Conservation (phyloP, 2,888 invertebrate genomes). For the Idaea biselata region DNA sequence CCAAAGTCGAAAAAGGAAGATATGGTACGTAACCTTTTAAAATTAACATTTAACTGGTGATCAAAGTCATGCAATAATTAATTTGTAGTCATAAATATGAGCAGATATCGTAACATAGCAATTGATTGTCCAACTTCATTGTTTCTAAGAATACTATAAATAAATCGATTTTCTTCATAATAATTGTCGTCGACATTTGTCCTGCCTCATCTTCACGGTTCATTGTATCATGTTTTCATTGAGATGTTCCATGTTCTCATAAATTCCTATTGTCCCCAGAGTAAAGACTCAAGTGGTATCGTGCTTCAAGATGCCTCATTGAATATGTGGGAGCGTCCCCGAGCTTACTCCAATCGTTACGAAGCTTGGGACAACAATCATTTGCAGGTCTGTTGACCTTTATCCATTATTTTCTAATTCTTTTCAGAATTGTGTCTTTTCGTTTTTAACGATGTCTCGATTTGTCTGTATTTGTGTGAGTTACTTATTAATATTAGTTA, state of each 20-base stretch:
- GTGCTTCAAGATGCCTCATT: slow-evolving; percentile 85
- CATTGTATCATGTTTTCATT: slow-evolving; percentile 1
- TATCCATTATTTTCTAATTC: slow-evolving; percentile 11
- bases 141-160: background rate
- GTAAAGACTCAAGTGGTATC: slow-evolving; percentile 85
- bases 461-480: background rate
- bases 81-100: background rate
- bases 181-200: background rate
- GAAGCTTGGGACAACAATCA: slow-evolving; percentile 86
- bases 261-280: slow-evolving; percentile 75
- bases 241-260: slow-evolving; percentile 3
- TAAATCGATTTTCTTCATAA: background rate
- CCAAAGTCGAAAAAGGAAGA: slow-evolving; percentile 85
- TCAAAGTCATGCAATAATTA: background rate
- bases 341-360: slow-evolving; percentile 90
- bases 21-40: slow-evolving; percentile 78
- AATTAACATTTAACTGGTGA: background rate
- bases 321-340: slow-evolving; percentile 90
- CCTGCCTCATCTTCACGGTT: background rate
- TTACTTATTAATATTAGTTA: background rate
- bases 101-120: background rate
- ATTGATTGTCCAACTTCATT: background rate
- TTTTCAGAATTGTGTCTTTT: background rate
- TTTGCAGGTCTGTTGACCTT: slow-evolving; percentile 63
- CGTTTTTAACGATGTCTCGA: background rate